phyloP scores from a whole-genome alignment of 1,140 invertebrate species.

The Aethina tumida region DNA sequence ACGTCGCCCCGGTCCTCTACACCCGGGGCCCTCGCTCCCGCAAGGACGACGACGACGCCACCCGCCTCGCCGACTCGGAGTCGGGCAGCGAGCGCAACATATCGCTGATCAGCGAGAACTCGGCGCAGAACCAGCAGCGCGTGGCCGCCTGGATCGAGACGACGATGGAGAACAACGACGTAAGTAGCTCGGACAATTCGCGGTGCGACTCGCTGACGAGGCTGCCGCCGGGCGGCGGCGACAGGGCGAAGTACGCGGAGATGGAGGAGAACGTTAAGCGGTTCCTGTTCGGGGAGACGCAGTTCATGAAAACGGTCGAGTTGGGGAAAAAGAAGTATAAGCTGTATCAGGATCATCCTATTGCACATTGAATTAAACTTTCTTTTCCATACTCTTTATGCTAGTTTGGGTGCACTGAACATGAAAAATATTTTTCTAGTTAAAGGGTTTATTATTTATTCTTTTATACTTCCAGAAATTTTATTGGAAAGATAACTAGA shows the following conservation, averaged over 20 bases:
- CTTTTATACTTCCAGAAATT: too few relatives aligned
- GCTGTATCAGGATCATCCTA: conserved; percentile 18
- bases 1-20: conserved; percentile 55
- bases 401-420: too few relatives aligned
- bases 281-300: conserved; percentile 32
- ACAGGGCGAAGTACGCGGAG: conserved; percentile 28
- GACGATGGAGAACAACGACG: conserved; percentile 21
- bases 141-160: conserved; percentile 31
- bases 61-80: conserved; percentile 11
- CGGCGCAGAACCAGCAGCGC: conserved; percentile 26
- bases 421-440: too few relatives aligned
- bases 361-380: too few relatives aligned
- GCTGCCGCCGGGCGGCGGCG: conserved; percentile 4
- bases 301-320: conserved; percentile 30
- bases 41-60: conserved; percentile 16
- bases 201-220: conserved; percentile 17
- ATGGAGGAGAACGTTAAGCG: conserved; percentile 35
- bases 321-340: conserved; percentile 28
- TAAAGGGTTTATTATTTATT: too few relatives aligned
- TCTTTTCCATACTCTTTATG: too few relatives aligned
- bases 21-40: conserved; percentile 40
- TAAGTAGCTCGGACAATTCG: conserved; percentile 23
- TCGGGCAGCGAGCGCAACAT: conserved; percentile 23
- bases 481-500: too few relatives aligned
- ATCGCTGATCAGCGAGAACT: conserved; percentile 20